Evolutionary conservation across 2,888 invertebrate genomes (phyloP).

Genomic region (Acrobasis suavella): DNA sequence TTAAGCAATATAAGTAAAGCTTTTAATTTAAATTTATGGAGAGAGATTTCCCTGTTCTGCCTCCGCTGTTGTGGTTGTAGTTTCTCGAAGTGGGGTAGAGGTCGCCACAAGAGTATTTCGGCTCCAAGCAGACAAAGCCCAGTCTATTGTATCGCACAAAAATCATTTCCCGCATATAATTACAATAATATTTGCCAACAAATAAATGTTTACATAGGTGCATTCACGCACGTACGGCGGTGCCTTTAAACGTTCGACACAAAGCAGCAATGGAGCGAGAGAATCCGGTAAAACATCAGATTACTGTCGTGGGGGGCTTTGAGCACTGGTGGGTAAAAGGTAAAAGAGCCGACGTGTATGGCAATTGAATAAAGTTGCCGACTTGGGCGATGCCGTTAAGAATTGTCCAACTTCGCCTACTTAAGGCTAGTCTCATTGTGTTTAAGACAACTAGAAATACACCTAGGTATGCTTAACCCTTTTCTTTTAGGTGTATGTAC

Average conservation of each 20-base stretch:
- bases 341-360: neutral
- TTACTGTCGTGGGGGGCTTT: neutral
- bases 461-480: no score
- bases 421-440: neutral
- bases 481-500: no score
- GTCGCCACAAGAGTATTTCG: no score
- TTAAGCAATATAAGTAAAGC: no score
- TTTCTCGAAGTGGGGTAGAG: no score
- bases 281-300: slow-evolving; percentile 12
- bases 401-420: neutral
- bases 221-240: slow-evolving; percentile 5
- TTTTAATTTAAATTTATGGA: no score
- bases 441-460: neutral
- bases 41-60: no score
- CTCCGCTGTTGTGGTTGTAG: no score
- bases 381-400: neutral
- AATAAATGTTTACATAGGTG: slow-evolving; percentile 20
- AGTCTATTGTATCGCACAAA: neutral
- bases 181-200: slow-evolving; percentile 30
- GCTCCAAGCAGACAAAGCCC: no score
- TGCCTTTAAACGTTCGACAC: slow-evolving; percentile 23
- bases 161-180: slow-evolving; percentile 7
- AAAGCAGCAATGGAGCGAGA: slow-evolving; percentile 6
- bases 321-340: neutral
- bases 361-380: neutral